Evolutionary conservation across 2,888 invertebrate species (phyloP).

Genomic region (Eupithecia inturbata): DNA sequence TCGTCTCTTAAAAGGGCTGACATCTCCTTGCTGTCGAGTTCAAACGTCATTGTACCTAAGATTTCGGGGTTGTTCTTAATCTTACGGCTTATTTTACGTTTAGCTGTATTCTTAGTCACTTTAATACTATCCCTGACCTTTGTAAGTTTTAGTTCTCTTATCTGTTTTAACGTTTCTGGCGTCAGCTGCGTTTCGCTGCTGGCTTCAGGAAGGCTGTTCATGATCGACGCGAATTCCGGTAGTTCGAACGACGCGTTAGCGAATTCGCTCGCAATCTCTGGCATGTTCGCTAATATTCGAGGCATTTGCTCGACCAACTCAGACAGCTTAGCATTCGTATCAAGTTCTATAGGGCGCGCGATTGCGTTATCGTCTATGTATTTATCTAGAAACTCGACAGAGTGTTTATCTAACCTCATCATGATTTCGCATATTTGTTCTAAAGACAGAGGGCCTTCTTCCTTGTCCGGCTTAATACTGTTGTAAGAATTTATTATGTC

Average conservation of each 20-base stretch:
- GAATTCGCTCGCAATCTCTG: conserved; percentile 74
- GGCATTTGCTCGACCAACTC: conserved; percentile 78
- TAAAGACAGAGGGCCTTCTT: conserved; percentile 60
- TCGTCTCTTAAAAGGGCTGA: conserved; percentile 68
- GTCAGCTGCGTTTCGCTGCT: conserved; percentile 74
- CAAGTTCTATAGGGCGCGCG: conserved; percentile 58
- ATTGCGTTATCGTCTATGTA: conserved; percentile 54
- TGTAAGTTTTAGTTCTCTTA: conserved; percentile 73
- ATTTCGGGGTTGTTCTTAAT: conserved; percentile 63
- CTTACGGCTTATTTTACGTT: conserved; percentile 71
- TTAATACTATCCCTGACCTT: conserved; percentile 73
- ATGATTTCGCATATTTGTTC: conserved; percentile 77
- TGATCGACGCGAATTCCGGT: conserved; percentile 75
- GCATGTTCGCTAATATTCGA: conserved; percentile 76
- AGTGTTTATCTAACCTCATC: conserved; percentile 74
- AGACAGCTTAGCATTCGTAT: conserved; percentile 65
- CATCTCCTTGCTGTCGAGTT: conserved; percentile 70
- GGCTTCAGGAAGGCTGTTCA: conserved; percentile 68
- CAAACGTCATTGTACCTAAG: conserved; percentile 68
- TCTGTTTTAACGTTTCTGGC: conserved; percentile 78
- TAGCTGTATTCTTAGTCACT: conserved; percentile 76
- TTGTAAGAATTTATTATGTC: conserved; percentile 77
- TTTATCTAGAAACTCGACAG: conserved; percentile 69
- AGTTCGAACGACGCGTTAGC: conserved; percentile 71
- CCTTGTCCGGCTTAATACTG: conserved; percentile 60